A percentile compares a stretch with the other conserved stretches of the same genome.
Evolutionary conservation across 2,113 vertebrate genomes (phyloP).

Genomic region (Sialia sialis): DNA sequence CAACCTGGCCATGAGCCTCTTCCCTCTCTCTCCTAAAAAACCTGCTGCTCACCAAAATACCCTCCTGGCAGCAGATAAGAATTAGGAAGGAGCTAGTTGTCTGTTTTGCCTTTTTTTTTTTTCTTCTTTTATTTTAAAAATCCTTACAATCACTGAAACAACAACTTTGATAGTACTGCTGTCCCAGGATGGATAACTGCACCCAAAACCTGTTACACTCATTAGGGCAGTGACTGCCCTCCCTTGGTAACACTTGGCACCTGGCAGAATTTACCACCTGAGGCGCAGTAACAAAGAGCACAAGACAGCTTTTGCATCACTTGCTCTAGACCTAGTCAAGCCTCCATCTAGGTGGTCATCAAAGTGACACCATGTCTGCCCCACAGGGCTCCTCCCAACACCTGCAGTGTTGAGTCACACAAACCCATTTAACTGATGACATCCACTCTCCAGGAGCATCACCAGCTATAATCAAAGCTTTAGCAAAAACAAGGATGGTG

Average conservation of each 20-base stretch:
- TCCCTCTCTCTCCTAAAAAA: background rate
- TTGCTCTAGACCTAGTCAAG: background rate
- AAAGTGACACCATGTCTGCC: accelerated
- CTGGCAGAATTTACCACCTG: background rate
- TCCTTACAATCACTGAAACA: background rate
- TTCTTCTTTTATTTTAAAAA: background rate
- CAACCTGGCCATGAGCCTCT: background rate
- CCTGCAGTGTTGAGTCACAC: background rate
- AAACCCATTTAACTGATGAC: background rate
- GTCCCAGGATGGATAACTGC: background rate
- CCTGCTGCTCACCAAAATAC: background rate
- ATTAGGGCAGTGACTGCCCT: background rate
- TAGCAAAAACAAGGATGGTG: background rate
- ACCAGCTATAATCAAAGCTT: background rate
- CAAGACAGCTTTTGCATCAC: background rate
- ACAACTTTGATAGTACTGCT: background rate
- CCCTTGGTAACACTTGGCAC: background rate
- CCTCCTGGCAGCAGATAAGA: background rate
- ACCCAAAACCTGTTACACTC: background rate
- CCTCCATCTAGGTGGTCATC: background rate
- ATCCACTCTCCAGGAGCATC: background rate
- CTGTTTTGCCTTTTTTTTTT: too few relatives aligned
- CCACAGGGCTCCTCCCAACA: background rate
- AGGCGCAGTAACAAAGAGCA: background rate
- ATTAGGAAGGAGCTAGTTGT: accelerated